Base-by-base conservation (phyloP, 1,140 invertebrate species). In the Helicoverpa armigera region DNA sequence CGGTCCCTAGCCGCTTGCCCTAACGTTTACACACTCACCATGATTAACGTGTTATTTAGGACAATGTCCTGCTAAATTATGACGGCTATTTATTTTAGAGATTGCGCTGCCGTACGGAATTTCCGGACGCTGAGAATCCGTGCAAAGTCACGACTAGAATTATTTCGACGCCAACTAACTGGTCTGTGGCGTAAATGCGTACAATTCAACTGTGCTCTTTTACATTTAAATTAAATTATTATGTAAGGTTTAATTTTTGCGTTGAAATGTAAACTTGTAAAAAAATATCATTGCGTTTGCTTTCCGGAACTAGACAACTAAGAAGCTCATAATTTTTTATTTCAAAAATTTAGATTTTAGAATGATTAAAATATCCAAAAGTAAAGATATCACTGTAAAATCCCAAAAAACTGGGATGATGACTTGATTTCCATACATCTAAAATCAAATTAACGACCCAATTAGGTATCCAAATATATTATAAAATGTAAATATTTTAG, bases 41-140 rank as follows among this genome's bases (percentile, higher is more conserved):
- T 74, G 73, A 79, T 85, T 82, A 79, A 82, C 81, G 76, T 35
- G 61, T 63, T 65, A 73, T 79, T 79, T 67, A 77, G 81, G 81
- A 79, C 81, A 82, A 43, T 79, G 69, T 65, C 75, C 81, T 53
- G 75, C 56, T 82, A 72, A 82, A 82, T 78, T 82, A 82, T 82
- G 81, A 79, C 75, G 29, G 81, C 81, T 79, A 82, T 82, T 82
- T 82, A 79, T 82, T 82, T 79, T 79, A 70, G 63, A 79, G 76
- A 79, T 79, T 69, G 76, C 63, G 29, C 18, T 70, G 63, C 35
- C 63, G 67, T 31, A n/a, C 51, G 29, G 65, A 58, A 58, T 69
- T 70, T 70, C 76, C 65, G 63, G 58, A 53, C 76, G 43, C 23
- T 29, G 18, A n/a, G 16, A 18, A 16, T 16, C 58, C 58, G 75